Percentiles rank a stretch among this genome's conserved stretches.
Evolutionary conservation across 2,113 vertebrate genomes (phyloP).

Genomic region (Girardinichthys multiradiatus): DNA sequence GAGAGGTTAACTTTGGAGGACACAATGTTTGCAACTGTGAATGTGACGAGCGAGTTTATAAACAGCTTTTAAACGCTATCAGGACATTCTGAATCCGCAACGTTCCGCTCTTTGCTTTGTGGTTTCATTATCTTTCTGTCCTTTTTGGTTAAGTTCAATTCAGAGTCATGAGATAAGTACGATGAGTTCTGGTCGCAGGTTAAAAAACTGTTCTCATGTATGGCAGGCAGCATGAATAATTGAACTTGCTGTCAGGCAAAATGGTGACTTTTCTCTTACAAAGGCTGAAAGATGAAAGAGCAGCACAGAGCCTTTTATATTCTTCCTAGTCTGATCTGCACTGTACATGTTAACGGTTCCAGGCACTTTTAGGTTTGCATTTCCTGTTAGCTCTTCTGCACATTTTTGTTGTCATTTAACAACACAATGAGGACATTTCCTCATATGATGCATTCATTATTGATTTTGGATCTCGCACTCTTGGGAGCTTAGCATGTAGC

Average conservation of each 20-base stretch:
- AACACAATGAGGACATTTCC: not conserved
- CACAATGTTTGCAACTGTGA: slow-evolving; percentile 49
- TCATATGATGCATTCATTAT: slow-evolving; percentile 47
- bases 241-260: slow-evolving; percentile 33
- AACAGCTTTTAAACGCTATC: slow-evolving; percentile 26
- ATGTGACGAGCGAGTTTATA: slow-evolving; percentile 41
- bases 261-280: slow-evolving; percentile 33
- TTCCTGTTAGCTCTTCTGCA: not conserved
- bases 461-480: slow-evolving; percentile 40
- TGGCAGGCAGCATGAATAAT: slow-evolving; percentile 13
- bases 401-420: not conserved
- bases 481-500: slow-evolving; percentile 51
- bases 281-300: slow-evolving; percentile 1
- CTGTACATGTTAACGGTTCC: slow-evolving; percentile 2
- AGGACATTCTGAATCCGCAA: slow-evolving; percentile 2
- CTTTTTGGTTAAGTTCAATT: slow-evolving; percentile 1
- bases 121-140: not conserved
- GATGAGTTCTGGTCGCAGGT: not conserved
- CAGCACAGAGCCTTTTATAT: not conserved
- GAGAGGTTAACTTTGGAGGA: slow-evolving; percentile 55
- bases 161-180: not conserved
- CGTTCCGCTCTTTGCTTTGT: slow-evolving; percentile 18
- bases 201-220: slow-evolving; percentile 9
- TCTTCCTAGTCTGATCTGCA: not conserved
- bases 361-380: slow-evolving; percentile 16